Conservation (phyloP, 2,113 vertebrate species). For the Bos javanicus region DNA sequence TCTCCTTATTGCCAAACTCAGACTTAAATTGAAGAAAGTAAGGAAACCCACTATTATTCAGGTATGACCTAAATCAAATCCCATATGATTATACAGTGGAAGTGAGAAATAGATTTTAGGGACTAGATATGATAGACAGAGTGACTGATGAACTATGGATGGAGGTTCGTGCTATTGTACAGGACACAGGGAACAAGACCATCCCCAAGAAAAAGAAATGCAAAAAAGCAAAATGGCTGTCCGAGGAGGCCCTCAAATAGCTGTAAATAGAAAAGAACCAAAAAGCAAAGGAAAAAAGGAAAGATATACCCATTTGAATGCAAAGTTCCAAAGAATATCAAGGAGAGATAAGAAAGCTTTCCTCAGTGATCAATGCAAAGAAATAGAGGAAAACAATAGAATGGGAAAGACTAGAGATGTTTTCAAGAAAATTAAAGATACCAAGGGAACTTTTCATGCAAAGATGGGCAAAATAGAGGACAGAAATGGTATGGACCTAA, state of each 20-base stretch:
- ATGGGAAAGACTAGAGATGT: too few species aligned
- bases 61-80: not conserved
- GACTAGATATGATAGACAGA: not conserved
- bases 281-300: not conserved
- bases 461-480: too few species aligned
- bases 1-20: not conserved
- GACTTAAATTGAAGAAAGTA: not conserved
- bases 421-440: too few species aligned
- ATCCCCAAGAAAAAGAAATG: not conserved
- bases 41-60: not conserved
- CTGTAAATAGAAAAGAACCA: not conserved
- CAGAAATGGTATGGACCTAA: too few species aligned
- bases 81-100: not conserved
- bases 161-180: not conserved
- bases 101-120: not conserved
- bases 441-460: too few species aligned
- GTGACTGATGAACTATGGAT: not conserved
- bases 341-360: too few species aligned
- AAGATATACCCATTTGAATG: not conserved
- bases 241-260: not conserved
- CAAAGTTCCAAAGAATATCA: not conserved
- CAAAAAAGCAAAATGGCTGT: not conserved
- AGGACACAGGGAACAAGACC: not conserved
- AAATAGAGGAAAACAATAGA: too few species aligned
- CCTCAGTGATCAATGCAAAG: too few species aligned